Base-by-base conservation (phyloP, 2,797 vertebrate genomes). In the Psittacula echo region DNA sequence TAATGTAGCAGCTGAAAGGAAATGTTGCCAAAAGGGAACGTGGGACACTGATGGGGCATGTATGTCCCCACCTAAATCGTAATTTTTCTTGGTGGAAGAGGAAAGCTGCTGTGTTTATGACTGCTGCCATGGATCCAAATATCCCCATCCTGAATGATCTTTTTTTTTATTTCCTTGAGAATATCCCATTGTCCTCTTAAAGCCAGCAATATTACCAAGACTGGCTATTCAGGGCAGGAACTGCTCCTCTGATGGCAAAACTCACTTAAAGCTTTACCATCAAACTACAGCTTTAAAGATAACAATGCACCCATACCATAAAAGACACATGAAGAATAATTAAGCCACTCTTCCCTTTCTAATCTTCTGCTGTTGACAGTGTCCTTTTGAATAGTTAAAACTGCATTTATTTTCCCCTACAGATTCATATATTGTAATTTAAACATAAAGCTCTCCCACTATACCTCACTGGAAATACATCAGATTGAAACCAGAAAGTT, bases 51-150 rank as follows among this genome's bases (percentile, higher is more conserved):
- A 44, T 0, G 7, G 76, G 51, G 22, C 32, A 67, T 22, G 34
- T 22, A 83, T 50, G 37, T 39, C 39, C 37, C 50, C 61, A 42
- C 45, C 3, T 16, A 61, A 68, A 60, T 32, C 3, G 4, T 62
- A 68, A 26, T 34, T n/a, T 45, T 86, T 80, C 74, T 47, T 54
- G 12, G 8, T 92, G 53, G 42, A 87, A 80, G 56, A 94, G 22
- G 32, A 93, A 90, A 66, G 53, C 42, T 81, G 19, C 16, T 61
- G 53, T 77, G 75, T 68, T 83, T 90, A 90, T 22, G 42, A 74
- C 42, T 87, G 83, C 80, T 95, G 87, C 86, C 70, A 68, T 26
- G 48, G 84, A 85, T 68, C 73, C 76, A 95, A 90, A 96, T 83
- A 86, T 27, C 60, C 72, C 86, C 76, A 92, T 60, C 73, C 80